Base-by-base conservation (phyloP, 2,113 vertebrate genomes). In the Xiphorhynchus elegans region DNA sequence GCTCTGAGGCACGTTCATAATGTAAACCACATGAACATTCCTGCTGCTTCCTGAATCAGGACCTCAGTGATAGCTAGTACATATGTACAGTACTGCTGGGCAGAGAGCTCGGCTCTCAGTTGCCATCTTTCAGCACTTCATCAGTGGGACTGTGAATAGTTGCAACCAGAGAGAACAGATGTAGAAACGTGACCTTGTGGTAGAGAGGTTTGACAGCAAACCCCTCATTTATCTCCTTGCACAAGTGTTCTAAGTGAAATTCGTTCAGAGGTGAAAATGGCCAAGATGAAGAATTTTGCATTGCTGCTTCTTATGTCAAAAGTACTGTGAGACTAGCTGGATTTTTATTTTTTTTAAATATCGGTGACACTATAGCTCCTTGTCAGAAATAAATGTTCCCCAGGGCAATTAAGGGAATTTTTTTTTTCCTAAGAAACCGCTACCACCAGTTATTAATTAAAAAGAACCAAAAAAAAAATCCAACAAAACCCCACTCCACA, bases 1-100 rank as follows among this genome's bases (percentile, higher is more conserved):
- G 79, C 86, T 96, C 73, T 78, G 73, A 94, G 89, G 90, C 93
- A 93, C n/a, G 40, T 96, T 66, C 66, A 8, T 97, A 89, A 96
- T 95, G 92, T 49, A 67, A 96, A 93, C 55, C 95, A 94, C 95
- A 96, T 96, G 95, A 96, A 56, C 58, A 59, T 96, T 93, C 67
- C 68, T 3, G 8, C 59, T 81, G 85, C 72, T 94, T 70, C 92
- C 95, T 39, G 76, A 56, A 35, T 78, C 88, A 67, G 80, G 83
- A 80, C 93, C 78, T 84, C 12, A 25, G 90, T 84, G 92, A 78
- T 68, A 47, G 88, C 83, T 67, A 47, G 60, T 75, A 40, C 64
- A 35, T 6, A 9, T 42, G 80, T 17, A 33, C 83, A 42, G 75
- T 56, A 11, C 33, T 78, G 90, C 80, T 78, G 88, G 90, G 76